Percentiles rank a stretch among this genome's conserved stretches.
These are phyloP conservation scores for Blomia tropicalis DNA, from an alignment of 2,888 invertebrate species.

Conservation along the genomic window DNA sequence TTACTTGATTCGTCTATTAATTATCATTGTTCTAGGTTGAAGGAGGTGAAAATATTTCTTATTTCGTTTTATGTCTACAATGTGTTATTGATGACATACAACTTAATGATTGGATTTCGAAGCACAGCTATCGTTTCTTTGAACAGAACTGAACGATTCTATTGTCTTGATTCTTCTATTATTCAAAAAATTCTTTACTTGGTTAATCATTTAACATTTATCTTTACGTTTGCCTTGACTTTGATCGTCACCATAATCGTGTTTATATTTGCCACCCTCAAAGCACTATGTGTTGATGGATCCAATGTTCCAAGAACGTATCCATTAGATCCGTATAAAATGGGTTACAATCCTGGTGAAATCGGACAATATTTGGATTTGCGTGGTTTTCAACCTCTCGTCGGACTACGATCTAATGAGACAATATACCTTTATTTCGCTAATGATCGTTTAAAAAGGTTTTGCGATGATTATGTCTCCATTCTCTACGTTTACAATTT, in stretches of 20 bases:
- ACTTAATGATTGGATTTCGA: constrained; percentile 6
- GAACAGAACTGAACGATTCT: background rate
- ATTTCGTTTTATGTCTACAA: background rate
- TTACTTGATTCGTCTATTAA: background rate
- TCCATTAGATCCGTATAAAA: constrained; percentile 20
- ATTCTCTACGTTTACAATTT: background rate
- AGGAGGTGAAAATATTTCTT: background rate
- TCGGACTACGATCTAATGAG: constrained; percentile 20
- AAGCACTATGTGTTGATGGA: background rate
- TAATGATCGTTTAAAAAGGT: constrained; percentile 23
- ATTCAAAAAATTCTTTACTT: background rate
- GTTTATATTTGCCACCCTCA: background rate
- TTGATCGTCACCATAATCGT: background rate
- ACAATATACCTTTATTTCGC: constrained; percentile 24
- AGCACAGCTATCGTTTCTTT: background rate
- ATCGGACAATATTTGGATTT: constrained; percentile 21
- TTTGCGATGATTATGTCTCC: constrained; percentile 25
- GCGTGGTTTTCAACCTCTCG: constrained; percentile 4
- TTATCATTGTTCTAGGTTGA: constrained; percentile 2
- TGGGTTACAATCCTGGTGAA: background rate
- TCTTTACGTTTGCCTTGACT: background rate
- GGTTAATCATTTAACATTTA: background rate
- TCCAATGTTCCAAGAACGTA: background rate
- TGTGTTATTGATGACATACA: background rate
- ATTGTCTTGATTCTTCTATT: constrained; percentile 9